Evolutionary conservation across 2,888 invertebrate genomes (phyloP), one percentile per base, ranked within the genome.

Genomic region (Uloborus plumipes): DNA sequence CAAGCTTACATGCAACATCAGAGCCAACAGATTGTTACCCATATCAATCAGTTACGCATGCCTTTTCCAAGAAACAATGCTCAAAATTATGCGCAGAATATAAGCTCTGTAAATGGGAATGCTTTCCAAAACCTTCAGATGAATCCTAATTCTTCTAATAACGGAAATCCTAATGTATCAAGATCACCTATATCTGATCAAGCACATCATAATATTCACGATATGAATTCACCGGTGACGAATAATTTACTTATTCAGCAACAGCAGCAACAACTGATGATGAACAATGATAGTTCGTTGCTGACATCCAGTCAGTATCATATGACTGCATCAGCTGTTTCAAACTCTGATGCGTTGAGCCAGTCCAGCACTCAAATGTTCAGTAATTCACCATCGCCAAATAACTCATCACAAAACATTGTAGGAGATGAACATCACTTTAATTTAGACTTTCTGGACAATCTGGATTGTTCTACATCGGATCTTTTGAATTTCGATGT

Each of bases 371-470:
- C 87, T 22, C 87, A 88, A 71, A 86, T 86, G 15, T 86, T 85
- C 31, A 88, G 73, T 22, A 39, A 39, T 26, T 51, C 66, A 4
- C 49, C 71, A 9, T 18, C 76, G 7, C 53, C 73, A 20, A 58
- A 69, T 39, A 72, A 78, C 51, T 11, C 50, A 16, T 65, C 71
- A 18, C 77, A 77, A 22, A 55, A 61, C 62, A 67, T 79, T 50
- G 51, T 66, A 20, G 50, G 61, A 26, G 66, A 66, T 50, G 61
- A 58, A 47, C 69, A n/a, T 69, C 66, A 95, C 90, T 94, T 95
- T 89, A 93, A 93, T 89, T 92, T 95, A 87, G 95, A 95, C 91
- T 94, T 95, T 90, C 91, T 95, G 84, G 95, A 95, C 89, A 94
- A 93, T 90, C 92, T 95, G 16, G 84, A 80, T 31, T 73, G 75